Evolutionary conservation across 2,888 invertebrate genomes (phyloP), one percentile per base, ranked within the genome.

Genomic region (Apantesis nais): DNA sequence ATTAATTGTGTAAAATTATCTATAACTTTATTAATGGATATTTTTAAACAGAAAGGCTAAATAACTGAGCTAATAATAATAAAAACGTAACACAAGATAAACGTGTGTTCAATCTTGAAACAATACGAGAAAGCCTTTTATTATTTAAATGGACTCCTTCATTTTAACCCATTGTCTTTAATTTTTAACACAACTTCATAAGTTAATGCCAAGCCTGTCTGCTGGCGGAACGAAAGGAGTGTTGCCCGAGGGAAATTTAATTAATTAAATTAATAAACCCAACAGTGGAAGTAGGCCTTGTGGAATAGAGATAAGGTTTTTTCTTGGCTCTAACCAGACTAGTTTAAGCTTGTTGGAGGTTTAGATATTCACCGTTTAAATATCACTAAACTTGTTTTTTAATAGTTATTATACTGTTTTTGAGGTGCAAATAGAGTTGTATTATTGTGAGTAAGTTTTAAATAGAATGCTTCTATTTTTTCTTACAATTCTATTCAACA

Each of bases 241-340:
- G 78, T 74, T 75, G 74, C 78, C 78, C 71, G 62, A 71, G 75
- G 75, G 81, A 77, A 78, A 79, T 81, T 82, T 79, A 84, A 84
- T 85, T 84, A 85, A 83, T 78, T 81, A 70, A 79, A 85, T 83
- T 78, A 78, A 73, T 69, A 72, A 74, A 80, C 65, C 31, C 72
- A 66, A 55, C 52, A 62, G 55, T 37, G 16, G 58, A 62, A 68
- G 41, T 72, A 66, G 68, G 67, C 34, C 70, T 77, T 76, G 67
- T 71, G 68, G 69, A 52, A 39, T 25, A 34, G 67, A 74, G 75
- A 76, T 82, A 76, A 76, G 66, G 71, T 41, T 62, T 60, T 39
- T 39, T 52, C 58, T 61, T 34, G 31, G 60, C 41, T 52, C 16
- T 25, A 48, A 29, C n/a, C 34, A 37, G 39, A 8, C 44, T 63